Evolutionary conservation across 2,888 invertebrate species (phyloP).

Genomic region (Pseudeuparius sepicola): DNA sequence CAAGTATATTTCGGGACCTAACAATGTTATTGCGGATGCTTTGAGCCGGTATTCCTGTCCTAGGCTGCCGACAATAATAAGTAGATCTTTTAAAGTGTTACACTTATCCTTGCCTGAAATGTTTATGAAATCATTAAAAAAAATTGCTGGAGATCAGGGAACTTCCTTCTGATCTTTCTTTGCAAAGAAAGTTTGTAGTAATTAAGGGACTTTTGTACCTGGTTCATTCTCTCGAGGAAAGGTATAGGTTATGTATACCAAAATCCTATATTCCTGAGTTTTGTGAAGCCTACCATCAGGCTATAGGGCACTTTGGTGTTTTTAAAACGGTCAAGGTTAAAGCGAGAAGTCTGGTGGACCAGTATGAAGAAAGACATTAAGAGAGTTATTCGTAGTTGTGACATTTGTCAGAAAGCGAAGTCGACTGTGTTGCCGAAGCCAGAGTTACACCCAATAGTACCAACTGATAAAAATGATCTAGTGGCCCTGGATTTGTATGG

Average conservation of each 20-base stretch:
- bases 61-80: no score
- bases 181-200: no score
- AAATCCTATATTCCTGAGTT: background rate
- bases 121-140: no score
- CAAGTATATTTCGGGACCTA: no score
- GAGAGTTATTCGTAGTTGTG: background rate
- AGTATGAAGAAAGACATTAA: slow-evolving; percentile 1
- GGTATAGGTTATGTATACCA: slow-evolving; percentile 7
- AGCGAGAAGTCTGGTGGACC: slow-evolving; percentile 1
- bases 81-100: no score
- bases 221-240: no score
- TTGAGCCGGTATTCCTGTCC: no score
- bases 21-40: no score
- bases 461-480: slow-evolving; percentile 1
- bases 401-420: slow-evolving; percentile 4
- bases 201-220: no score
- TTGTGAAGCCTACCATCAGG: slow-evolving; percentile 1
- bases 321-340: background rate
- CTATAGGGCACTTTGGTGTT: slow-evolving; percentile 4
- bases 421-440: background rate
- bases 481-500: slow-evolving; percentile 4
- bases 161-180: no score
- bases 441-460: background rate
- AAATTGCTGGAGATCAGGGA: no score
- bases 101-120: no score